A percentile compares a stretch with the other conserved stretches of the same genome.
Evolutionary conservation across 2,113 vertebrate genomes (phyloP).

Genomic region (Amphiprion ocellaris): DNA sequence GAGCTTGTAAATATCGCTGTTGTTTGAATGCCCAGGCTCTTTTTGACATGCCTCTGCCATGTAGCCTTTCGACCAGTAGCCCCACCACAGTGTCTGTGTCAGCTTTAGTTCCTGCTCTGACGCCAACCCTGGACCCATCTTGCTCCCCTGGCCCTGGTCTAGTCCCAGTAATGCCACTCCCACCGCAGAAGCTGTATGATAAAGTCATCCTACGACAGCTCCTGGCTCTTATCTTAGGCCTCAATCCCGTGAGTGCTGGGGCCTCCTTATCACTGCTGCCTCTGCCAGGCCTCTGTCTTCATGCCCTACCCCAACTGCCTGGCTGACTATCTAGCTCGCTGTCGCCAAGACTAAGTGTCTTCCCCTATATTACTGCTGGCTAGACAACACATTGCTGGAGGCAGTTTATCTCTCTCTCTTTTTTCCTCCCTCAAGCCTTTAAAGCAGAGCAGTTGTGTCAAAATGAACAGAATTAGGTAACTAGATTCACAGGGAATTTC

Average conservation of each 20-base stretch:
- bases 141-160: slow-evolving; percentile 43
- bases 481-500: slow-evolving; percentile 37
- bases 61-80: slow-evolving; percentile 23
- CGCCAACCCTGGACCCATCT: slow-evolving; percentile 14
- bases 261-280: slow-evolving; percentile 79
- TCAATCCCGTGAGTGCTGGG: slow-evolving; percentile 74
- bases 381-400: slow-evolving; percentile 35
- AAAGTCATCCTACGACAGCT: slow-evolving; percentile 81
- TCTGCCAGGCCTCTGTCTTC: slow-evolving; percentile 71
- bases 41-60: slow-evolving; percentile 1
- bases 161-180: slow-evolving; percentile 32
- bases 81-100: slow-evolving; percentile 29
- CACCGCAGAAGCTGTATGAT: slow-evolving; percentile 67
- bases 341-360: slow-evolving; percentile 62
- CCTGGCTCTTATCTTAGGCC: slow-evolving; percentile 75
- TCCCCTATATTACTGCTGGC: slow-evolving; percentile 44
- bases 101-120: slow-evolving; percentile 27
- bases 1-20: too few species aligned
- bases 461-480: slow-evolving; percentile 27
- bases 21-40: too few species aligned
- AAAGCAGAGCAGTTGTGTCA: slow-evolving; percentile 30
- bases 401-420: slow-evolving; percentile 33
- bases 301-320: slow-evolving; percentile 57
- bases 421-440: slow-evolving; percentile 15
- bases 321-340: slow-evolving; percentile 48